phyloP scores from a whole-genome alignment of 2,888 invertebrate genomes.

The Nomada hirtipes region DNA sequence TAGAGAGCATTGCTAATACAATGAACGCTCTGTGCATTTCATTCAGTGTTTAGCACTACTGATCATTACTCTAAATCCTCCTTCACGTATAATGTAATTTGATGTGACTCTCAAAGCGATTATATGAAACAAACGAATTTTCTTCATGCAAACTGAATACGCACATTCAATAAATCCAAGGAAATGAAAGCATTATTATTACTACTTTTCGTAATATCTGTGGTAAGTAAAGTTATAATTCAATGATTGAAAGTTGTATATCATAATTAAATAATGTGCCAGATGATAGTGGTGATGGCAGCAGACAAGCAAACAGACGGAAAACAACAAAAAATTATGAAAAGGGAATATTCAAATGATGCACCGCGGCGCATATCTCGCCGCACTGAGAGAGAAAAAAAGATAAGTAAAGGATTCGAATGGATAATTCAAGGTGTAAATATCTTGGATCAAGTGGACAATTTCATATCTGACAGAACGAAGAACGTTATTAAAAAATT shows the following conservation, averaged over 20 bases:
- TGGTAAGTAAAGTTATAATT: slow-evolving; percentile 40
- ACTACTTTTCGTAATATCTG: neutral
- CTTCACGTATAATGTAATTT: neutral
- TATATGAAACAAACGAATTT: neutral
- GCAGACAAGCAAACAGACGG: neutral
- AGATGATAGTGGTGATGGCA: slow-evolving; percentile 20
- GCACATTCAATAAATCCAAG: neutral
- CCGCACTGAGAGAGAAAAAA: slow-evolving; percentile 79
- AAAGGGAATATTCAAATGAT: neutral
- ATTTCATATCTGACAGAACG: slow-evolving; percentile 84
- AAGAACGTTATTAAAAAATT: slow-evolving; percentile 84
- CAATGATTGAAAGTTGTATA: neutral
- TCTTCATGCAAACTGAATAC: neutral
- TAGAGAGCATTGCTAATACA: neutral
- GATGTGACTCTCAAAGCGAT: neutral
- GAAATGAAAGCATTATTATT: slow-evolving; percentile 32
- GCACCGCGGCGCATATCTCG: slow-evolving; percentile 1
- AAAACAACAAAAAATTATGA: slow-evolving; percentile 2
- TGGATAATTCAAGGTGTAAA: slow-evolving; percentile 85
- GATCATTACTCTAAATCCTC: neutral
- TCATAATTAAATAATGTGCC: slow-evolving; percentile 4
- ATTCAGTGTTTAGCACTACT: neutral
- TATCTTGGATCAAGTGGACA: slow-evolving; percentile 85
- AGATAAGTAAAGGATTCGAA: slow-evolving; percentile 84
- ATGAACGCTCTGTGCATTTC: too few species aligned